Evolutionary conservation across 2,888 invertebrate genomes (phyloP).

Genomic region (Chrysopilus asiliformis): DNA sequence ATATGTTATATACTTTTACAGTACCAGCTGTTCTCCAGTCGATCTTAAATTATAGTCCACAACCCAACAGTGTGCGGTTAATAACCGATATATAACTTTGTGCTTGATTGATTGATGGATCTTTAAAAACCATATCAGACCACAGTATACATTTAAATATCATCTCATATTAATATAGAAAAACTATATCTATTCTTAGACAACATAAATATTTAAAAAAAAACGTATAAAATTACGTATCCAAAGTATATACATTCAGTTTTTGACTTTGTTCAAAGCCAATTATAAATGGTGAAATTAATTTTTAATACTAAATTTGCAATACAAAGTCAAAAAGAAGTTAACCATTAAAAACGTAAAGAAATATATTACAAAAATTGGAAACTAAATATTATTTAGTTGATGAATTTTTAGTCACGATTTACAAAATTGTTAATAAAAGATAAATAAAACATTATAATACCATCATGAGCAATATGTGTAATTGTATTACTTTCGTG

Average conservation of each 20-base stretch:
- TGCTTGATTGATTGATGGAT: slow-evolving; percentile 7
- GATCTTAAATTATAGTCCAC: slow-evolving; percentile 37
- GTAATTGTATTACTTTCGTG: slow-evolving; percentile 10
- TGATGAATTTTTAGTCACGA: background rate
- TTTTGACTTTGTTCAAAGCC: too few species aligned
- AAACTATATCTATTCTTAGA: too few species aligned
- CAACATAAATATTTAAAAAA: too few species aligned
- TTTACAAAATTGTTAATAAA: background rate
- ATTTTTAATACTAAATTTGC: too few species aligned
- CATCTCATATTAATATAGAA: too few species aligned
- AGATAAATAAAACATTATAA: background rate
- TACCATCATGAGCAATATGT: slow-evolving; percentile 12
- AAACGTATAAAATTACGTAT: too few species aligned
- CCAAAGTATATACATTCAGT: too few species aligned
- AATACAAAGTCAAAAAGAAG: too few species aligned
- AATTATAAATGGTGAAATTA: too few species aligned
- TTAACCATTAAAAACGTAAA: too few species aligned
- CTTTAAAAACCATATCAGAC: too few species aligned
- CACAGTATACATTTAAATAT: too few species aligned
- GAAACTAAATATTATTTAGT: background rate
- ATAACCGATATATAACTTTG: slow-evolving; percentile 2
- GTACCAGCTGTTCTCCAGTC: slow-evolving; percentile 54
- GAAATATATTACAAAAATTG: background rate
- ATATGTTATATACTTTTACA: slow-evolving; percentile 37
- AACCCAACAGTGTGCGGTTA: slow-evolving; percentile 7